Evolutionary conservation across 2,888 invertebrate genomes (phyloP), one percentile per base, ranked within the genome.

Genomic region (Papilio gigon): DNA sequence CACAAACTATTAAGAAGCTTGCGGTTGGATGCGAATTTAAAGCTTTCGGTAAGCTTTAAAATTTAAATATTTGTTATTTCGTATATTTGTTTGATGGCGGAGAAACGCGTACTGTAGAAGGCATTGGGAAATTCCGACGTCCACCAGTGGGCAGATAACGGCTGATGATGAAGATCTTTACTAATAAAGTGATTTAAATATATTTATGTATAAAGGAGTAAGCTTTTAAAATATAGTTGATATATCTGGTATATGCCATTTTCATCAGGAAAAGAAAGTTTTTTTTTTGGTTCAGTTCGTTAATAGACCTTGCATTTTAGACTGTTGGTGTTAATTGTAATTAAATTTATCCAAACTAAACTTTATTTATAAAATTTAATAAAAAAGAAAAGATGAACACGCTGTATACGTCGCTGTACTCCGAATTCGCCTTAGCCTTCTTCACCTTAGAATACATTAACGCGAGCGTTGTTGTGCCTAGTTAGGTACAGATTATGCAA

Each of bases 401-500:
- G 25, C 30, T 65, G 27, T 58, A 30, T 30, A 56, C 1, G 17
- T 14, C 53, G 42, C 8, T 8, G 30, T 25, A 60, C 56, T 35
- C 61, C 35, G 35, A 65, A 62, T 65, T 59, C 62, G 64, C 71
- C 61, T 56, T 60, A 67, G 44, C 58, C 61, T 35, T 59, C 60
- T 61, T 40, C 35, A 65, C 69, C 65, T 65, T 65, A 61, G 69
- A 69, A 69, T 69, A 69, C 20, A 69, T 69, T 69, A 69, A 65
- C 65, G 30, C 30, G 33, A 53, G 61, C 65, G 53, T 50, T 69
- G 69, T 65, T 69, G 69, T 69, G 69, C 69, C 61, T 69, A 62
- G 65, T 69, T 69, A 61, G 71, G 70, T 71, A 76, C 71, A 77
- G 77, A 78, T 82, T 84, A 87, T 87, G 85, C 84, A 84, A 87